These are phyloP conservation scores for Microctonus brassicae DNA, from an alignment of 2,888 invertebrate species.

Conservation along the genomic window DNA sequence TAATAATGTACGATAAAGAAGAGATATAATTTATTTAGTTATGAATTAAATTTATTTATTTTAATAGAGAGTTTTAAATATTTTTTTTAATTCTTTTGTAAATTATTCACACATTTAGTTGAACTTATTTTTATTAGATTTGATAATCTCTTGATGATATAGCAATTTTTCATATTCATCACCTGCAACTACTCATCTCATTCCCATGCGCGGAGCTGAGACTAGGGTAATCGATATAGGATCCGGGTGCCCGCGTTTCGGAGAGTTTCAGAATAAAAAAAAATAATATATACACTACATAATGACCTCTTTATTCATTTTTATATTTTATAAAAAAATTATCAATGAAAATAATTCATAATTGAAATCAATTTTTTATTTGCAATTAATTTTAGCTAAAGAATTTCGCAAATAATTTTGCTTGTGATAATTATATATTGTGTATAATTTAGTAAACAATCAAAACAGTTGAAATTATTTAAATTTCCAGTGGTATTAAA, in stretches of 20 bases:
- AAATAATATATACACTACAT: not conserved
- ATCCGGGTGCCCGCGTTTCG: not conserved
- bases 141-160: not conserved
- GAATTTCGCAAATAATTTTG: too few species aligned
- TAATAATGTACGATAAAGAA: too few species aligned
- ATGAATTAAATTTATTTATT: too few species aligned
- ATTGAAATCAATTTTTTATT: too few species aligned
- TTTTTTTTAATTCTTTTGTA: not conserved
- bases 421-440: too few species aligned
- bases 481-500: too few species aligned
- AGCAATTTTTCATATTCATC: not conserved
- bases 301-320: not conserved
- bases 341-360: too few species aligned
- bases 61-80: not conserved
- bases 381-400: too few species aligned
- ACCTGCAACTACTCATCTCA: constrained; percentile 5
- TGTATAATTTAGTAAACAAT: too few species aligned
- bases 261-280: not conserved
- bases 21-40: not conserved
- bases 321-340: too few species aligned
- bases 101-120: not conserved
- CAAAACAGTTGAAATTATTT: too few species aligned
- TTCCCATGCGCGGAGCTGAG: constrained; percentile 13
- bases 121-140: not conserved
- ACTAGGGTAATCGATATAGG: constrained; percentile 12